Evolutionary conservation across 2,797 vertebrate species (phyloP), one percentile per base, ranked within the genome.

Genomic region (Gobionotothen gibberifrons): DNA sequence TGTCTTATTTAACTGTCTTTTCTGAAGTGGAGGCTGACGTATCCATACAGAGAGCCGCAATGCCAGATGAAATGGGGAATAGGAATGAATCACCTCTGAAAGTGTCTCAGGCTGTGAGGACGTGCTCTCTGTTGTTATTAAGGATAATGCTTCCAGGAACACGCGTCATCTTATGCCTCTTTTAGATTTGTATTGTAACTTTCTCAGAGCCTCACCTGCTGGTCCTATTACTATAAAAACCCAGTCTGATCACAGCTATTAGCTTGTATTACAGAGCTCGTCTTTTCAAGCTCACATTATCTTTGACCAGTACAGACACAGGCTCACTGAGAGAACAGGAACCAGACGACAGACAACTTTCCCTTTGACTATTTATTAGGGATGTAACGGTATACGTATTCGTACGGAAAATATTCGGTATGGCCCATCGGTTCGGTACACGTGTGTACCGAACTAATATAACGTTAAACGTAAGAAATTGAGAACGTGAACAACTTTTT

Each of bases 231-330:
- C 22, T 13, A 16, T 22, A 32, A 3, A 40, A 42, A 22, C 11
- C 36, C n/a, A 32, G 11, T 36, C 5, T 0, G 6, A 10, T 40
- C 7, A 3, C 1, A 1, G 16, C 13, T 0, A 3, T 21, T 2
- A 11, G 3, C 3, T 16, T 1, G 49, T 11, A 4, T 44, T n/a
- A 32, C 52, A 55, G 22, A 21, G 17, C 14, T 6, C n/a, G 42
- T 11, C 13, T 40, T 57, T 51, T 36, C 1, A 9, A 11, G 17
- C 26, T 12, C 16, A 36, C 21, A 19, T 44, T 1, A 19, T 43
- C 16, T 61, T 52, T 32, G 52, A 57, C 36, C 19, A 22, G 51
- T 11, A n/a, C 10, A 52, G n/a, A 47, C 32, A 5, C 6, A 3
- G 19, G 47, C 46, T 8, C n/a, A 32, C 11, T 42, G 46, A 32